Evolutionary conservation across 2,888 invertebrate genomes (phyloP).

Genomic region (Parasteatoda lunata): DNA sequence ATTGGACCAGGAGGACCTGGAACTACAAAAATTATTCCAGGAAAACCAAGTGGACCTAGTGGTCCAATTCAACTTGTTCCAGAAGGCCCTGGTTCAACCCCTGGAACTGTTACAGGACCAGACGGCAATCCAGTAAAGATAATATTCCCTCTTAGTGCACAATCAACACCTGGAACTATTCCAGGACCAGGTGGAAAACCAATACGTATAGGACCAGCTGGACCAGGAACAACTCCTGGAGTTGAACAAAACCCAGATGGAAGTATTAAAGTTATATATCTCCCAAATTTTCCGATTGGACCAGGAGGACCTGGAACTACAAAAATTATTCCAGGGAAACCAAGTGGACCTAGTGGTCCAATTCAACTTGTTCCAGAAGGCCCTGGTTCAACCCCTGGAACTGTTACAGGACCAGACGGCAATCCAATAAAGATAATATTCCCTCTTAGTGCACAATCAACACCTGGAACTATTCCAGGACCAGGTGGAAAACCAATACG

Average conservation of each 20-base stretch:
- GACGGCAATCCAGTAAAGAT: not conserved
- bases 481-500: not conserved
- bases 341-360: not conserved
- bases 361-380: slow-evolving; percentile 27
- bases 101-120: not conserved
- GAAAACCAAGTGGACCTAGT: not conserved
- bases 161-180: slow-evolving; percentile 5
- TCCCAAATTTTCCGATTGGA: not conserved
- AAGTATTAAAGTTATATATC: not conserved
- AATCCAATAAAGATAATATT: slow-evolving; percentile 18
- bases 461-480: slow-evolving; percentile 40
- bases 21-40: too few species aligned
- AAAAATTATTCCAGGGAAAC: too few species aligned
- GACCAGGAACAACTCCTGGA: slow-evolving; percentile 24
- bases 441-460: slow-evolving; percentile 15
- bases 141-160: slow-evolving; percentile 9
- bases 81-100: slow-evolving; percentile 5
- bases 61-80: not conserved
- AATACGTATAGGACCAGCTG: not conserved
- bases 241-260: not conserved
- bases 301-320: not conserved
- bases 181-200: not conserved
- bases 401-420: slow-evolving; percentile 24
- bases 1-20: not conserved
- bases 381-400: slow-evolving; percentile 18